A percentile compares a stretch with the other conserved stretches of the same genome.
phyloP scores from a whole-genome alignment of 2,113 vertebrate genomes.

The Ifrita kowaldi region DNA sequence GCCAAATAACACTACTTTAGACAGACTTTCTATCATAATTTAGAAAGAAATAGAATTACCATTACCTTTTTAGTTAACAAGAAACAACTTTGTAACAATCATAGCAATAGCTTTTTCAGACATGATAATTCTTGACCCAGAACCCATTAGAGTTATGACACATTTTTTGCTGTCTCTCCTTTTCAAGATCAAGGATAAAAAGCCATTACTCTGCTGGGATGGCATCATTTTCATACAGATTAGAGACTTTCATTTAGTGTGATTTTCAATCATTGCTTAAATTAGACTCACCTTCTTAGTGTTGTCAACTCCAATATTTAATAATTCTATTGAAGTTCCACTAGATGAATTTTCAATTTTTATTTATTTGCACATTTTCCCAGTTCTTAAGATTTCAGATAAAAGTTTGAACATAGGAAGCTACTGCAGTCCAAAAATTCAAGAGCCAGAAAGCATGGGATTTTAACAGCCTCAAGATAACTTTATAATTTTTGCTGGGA shows the following conservation, averaged over 20 bases:
- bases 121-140: background rate
- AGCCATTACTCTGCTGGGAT: background rate
- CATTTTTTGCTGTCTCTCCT: background rate
- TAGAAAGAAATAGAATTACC: background rate
- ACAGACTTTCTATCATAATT: background rate
- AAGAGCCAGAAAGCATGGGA: background rate
- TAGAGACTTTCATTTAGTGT: background rate
- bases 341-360: background rate
- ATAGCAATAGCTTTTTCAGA: background rate
- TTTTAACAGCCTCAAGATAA: background rate
- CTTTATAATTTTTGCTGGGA: background rate
- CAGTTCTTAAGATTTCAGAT: background rate
- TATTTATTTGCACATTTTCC: background rate
- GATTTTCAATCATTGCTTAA: conserved; percentile 25
- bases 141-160: background rate
- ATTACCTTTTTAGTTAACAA: background rate
- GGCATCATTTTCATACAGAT: background rate
- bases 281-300: background rate
- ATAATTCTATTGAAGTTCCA: conserved; percentile 9
- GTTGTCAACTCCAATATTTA: background rate
- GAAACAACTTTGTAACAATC: background rate
- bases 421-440: background rate
- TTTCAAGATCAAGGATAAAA: conserved; percentile 25
- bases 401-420: background rate
- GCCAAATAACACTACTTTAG: background rate